Conservation (phyloP, 2,888 invertebrate genomes). For the Crepidodera aurea region DNA sequence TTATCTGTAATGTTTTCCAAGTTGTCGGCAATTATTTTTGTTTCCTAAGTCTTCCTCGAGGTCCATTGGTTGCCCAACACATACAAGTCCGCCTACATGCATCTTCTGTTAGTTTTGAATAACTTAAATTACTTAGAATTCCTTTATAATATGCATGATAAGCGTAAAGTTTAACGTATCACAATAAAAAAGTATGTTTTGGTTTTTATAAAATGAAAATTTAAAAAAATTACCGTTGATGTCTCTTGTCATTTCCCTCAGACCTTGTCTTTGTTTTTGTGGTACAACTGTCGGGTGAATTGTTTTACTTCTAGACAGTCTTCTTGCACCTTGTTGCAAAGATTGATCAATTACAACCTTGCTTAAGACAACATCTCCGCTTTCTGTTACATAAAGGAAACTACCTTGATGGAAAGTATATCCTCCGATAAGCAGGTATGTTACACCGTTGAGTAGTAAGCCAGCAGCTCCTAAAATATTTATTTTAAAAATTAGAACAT, state of each 20-base stretch:
- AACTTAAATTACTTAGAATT: too few relatives aligned
- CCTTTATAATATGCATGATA: too few relatives aligned
- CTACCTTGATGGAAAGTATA: slow-evolving; percentile 78
- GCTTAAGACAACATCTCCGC: slow-evolving; percentile 70
- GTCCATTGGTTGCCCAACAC: too few relatives aligned
- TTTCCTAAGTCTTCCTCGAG: too few relatives aligned
- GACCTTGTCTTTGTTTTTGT: slow-evolving; percentile 65
- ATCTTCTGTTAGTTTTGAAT: too few relatives aligned
- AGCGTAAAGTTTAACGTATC: too few relatives aligned
- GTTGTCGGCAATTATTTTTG: too few relatives aligned
- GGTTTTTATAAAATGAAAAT: too few relatives aligned
- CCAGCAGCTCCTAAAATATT: slow-evolving; percentile 65
- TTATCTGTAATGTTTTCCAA: too few relatives aligned
- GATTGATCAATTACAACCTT: slow-evolving; percentile 62
- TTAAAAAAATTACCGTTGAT: slow-evolving; percentile 56
- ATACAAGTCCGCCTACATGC: too few relatives aligned
- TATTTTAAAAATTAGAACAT: not conserved
- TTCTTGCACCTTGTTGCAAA: slow-evolving; percentile 60
- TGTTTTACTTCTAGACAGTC: slow-evolving; percentile 60
- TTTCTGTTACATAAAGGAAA: slow-evolving; percentile 71
- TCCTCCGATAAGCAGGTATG: slow-evolving; percentile 84
- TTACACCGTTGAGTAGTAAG: slow-evolving; percentile 77
- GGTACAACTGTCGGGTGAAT: slow-evolving; percentile 44
- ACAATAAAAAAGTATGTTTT: too few relatives aligned
- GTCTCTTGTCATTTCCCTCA: slow-evolving; percentile 67